Evolutionary conservation across 2,888 invertebrate genomes (phyloP), one percentile per base, ranked within the genome.

Genomic region (Nemotelus pantherinus): DNA sequence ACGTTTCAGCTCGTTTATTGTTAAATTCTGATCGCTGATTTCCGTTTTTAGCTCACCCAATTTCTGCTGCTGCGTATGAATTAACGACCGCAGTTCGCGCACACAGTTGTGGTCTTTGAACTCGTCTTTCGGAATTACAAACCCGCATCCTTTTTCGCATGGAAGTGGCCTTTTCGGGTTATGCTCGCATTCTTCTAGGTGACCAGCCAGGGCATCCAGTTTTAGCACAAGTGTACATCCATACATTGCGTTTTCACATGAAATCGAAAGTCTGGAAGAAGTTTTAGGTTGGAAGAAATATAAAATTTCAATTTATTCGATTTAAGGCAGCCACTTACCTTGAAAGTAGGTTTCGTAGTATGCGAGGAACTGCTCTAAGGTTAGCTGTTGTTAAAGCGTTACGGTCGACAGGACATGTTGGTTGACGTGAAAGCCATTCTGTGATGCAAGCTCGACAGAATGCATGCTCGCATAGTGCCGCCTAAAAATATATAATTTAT

Each of bases 121-220:
- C 87, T 97, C 97, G 88, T 98, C 97, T 88, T 97, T 98, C 7
- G 98, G 97, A 83, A 98, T 95, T 76, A 97, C 93, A 68, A 97
- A 90, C 43, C 97, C 97, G 84, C 98, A 98, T 41, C 98, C 98
- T 81, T 94, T 93, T 83, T 97, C 97, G 87, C 98, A 98, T 57
- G 94, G 94, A 84, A 97, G 91, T 25, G 97, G 97, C 84, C 96
- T 90, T 87, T 97, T 97, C 0, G 98, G 98, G 88, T 98, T 98
- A 85, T 92, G 94, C 88, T 94, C 94, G 89, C 98, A 98, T 87
- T 97, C 97, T 85, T 93, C 92, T 82, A 97, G 88, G 88, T 98
- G 98, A 43, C 92, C 89, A n/a, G 92, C 89, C 81, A 98, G 88
- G 7, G 92, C 91, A 86, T 98, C 98, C 82, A 98, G 89, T 88